Base-by-base conservation (phyloP, 2,113 vertebrate genomes). In the Anas platyrhynchos region DNA sequence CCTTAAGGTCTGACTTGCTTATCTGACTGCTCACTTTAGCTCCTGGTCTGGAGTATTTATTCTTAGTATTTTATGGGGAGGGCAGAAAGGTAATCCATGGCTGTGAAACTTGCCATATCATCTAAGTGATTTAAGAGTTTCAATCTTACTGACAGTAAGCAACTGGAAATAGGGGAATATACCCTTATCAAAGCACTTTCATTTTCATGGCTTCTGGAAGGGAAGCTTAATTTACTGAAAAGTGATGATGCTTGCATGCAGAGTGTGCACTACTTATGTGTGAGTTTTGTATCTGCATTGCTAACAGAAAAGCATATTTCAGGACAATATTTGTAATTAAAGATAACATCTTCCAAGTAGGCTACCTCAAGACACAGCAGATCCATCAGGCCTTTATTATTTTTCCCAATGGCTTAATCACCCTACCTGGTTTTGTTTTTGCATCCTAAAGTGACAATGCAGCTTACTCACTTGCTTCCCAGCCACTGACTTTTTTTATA, bases 111-210 rank as follows among this genome's bases (percentile, higher is more conserved):
- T 93, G 83, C 36, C 58, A 76, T 8, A 72, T 56, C 22, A 34
- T 73, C 56, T 29, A 85, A 43, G 25, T 52, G 54, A 95, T 81
- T 90, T 86, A 83, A 88, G 67, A 41, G 16, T 69, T 88, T 92
- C 63, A 85, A 43, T 73, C 29, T 80, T 78, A 61, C 21, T 91
- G 92, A 89, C 26, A 84, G 55, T 77, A 74, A 94, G 43, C 23
- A 95, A 89, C 15, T 67, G 41, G 48, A 91, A 82, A 72, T 31
- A 82, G 52, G 36, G 43, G 31, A 75, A 59, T 77, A 74, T 36
- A 83, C 11, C 2, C 29, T 43, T 34, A 73, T 83, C 31, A 15
- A 86, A 73, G 32, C 41, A 80, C 6, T 89, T 83, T 41, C 62
- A 44, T 11, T 74, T 85, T 94, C 71, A 81, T 74, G 61, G 69